Evolutionary conservation across 2,888 invertebrate genomes (phyloP), one percentile per base, ranked within the genome.

Genomic region (Acholoe squamosa): DNA sequence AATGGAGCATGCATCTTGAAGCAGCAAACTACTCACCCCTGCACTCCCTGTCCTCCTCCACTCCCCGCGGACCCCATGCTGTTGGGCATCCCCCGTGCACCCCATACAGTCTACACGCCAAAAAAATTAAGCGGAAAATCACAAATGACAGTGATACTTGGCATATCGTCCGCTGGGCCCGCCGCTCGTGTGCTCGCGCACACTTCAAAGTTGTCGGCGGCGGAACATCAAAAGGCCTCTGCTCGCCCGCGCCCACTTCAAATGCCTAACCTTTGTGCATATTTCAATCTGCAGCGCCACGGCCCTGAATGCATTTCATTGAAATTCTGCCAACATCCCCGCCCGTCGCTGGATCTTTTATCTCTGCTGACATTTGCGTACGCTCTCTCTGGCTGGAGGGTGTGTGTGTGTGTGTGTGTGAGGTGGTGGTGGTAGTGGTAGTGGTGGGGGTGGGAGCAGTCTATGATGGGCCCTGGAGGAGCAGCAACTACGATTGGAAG

Each of bases 91-190:
- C n/a, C 84, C 86, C 28, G 0, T 28, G 14, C 86, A 52, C 54
- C 14, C 52, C 51, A n/a, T n/a, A 25, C 25, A 19, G 43, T 43
- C n/a, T 28, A 67, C 77, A 19, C 77, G 77, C 77, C 77, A 51
- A 43, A 61, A 88, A 88, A 88, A 88, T 88, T 88, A 56, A 88
- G 88, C 54, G 54, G 52, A 88, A 88, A 88, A 54, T 88, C 88
- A 88, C 88, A 88, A 88, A 88, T 88, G 88, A 56, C 54, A 84
- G 84, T 84, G 84, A 84, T 84, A 84, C 84, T 84, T 84, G 88
- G 88, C 88, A 88, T 88, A 54, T 54, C 56, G 56, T 88, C 31
- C 22, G 52, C 52, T 84, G 43, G 84, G 84, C 84, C 43, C 19
- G 34, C 43, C 22, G 25, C 19, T 22, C 51, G n/a, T 88, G 88